Conservation (phyloP, 2,797 vertebrate genomes). For the Benthosema pterotum region DNA sequence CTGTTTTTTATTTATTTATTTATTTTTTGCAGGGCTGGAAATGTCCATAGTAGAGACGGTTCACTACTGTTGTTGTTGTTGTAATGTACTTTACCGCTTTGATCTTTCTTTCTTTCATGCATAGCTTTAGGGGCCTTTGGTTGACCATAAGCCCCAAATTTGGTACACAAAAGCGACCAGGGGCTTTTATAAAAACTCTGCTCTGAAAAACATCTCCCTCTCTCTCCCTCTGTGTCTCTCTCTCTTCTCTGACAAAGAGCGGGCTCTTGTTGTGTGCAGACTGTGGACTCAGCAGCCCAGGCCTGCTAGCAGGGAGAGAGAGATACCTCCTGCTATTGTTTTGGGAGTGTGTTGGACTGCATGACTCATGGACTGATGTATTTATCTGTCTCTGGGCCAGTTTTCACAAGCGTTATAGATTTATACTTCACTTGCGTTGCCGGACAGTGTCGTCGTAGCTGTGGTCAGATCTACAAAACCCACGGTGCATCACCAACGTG, state of each 20-base stretch:
- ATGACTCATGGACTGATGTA: constrained; percentile 77
- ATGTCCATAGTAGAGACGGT: constrained; percentile 2
- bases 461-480: no score
- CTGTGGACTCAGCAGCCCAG: constrained; percentile 76
- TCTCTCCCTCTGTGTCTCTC: constrained; percentile 9
- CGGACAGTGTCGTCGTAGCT: no score
- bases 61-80: no score
- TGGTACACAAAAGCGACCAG: constrained; percentile 36
- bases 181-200: constrained; percentile 40
- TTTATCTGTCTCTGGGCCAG: constrained; percentile 72
- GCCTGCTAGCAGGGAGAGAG: constrained; percentile 39
- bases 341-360: constrained; percentile 71
- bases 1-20: no score
- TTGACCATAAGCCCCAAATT: constrained; percentile 23
- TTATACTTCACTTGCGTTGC: no score
- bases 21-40: constrained; percentile 13
- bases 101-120: constrained; percentile 25
- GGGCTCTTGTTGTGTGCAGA: constrained; percentile 51
- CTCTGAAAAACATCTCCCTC: constrained; percentile 65
- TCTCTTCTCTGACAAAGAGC: constrained; percentile 63
- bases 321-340: constrained; percentile 80
- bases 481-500: no score
- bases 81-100: no score
- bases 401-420: neutral
- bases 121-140: constrained; percentile 24